Evolutionary conservation across 2,888 invertebrate species (phyloP).

Genomic region (Theodoxus fluviatilis): DNA sequence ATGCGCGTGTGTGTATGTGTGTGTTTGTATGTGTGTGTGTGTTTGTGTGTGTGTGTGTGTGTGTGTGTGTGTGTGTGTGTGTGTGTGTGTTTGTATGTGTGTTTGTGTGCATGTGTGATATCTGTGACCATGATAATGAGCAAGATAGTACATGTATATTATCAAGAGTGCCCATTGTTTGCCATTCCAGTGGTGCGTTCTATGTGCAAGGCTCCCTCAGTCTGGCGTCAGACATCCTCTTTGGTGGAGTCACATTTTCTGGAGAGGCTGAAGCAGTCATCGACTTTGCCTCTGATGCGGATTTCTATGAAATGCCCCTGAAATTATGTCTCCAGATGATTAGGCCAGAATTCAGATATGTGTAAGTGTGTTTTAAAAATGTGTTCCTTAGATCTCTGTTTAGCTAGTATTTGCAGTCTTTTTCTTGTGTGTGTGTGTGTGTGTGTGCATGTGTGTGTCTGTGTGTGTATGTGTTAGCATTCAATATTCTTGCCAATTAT

Average conservation of each 20-base stretch:
- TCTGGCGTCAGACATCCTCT: slow-evolving; percentile 74
- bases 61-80: too few species aligned
- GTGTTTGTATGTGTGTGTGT: not conserved
- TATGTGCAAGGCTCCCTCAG: slow-evolving; percentile 73
- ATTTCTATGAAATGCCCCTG: slow-evolving; percentile 77
- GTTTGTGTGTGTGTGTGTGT: too few species aligned
- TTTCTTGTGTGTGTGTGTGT: not conserved
- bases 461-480: too few species aligned
- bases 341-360: slow-evolving; percentile 73
- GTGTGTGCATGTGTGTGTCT: too few species aligned
- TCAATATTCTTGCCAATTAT: too few species aligned
- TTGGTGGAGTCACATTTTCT: slow-evolving; percentile 74
- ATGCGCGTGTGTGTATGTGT: not conserved
- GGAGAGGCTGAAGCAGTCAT: slow-evolving; percentile 74
- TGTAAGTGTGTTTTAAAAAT: slow-evolving; percentile 67
- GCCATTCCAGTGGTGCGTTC: slow-evolving; percentile 75
- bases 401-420: not conserved
- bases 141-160: not conserved
- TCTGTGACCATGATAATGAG: not conserved
- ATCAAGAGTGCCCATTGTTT: not conserved
- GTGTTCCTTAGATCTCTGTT: not conserved
- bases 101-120: too few species aligned
- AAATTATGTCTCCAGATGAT: slow-evolving; percentile 80
- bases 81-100: too few species aligned
- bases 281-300: slow-evolving; percentile 77